Base-by-base conservation (phyloP, 1,140 invertebrate genomes). In the Rhynchophorus ferrugineus region DNA sequence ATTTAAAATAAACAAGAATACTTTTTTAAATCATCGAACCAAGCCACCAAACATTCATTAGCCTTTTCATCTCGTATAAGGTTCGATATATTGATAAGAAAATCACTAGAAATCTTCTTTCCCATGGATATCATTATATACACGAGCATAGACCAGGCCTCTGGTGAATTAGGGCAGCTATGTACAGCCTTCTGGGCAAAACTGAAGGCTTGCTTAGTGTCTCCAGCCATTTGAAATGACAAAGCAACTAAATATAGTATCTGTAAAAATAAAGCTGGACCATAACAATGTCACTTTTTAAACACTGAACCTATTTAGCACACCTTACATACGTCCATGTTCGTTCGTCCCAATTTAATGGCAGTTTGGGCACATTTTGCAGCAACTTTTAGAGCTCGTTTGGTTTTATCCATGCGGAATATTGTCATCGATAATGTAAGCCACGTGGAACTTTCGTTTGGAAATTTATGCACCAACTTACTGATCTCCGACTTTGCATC, bases 151-250 rank as follows among this genome's bases (percentile, higher is more conserved):
- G 54, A 48, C 66, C 66, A 68, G 44, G 57, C 44, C 45, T 66
- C 61, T 9, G 58, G 38, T 13, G 58, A 44, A 52, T 65, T 55
- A 1, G 68, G 68, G 49, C 62, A 61, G 52, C 45, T 64, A 57
- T 68, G 65, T 37, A 68, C 49, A 1, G 64, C 61, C 53, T 64
- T 64, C 51, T 67, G 66, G 0, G 68, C 66, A n/a, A 56, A 45
- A 9, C 61, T 54, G 8, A 63, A 17, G 18, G 65, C 62, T 44
- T 57, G 36, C 45, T 60, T 54, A 6, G 46, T 24, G 35, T 68
- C 57, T 35, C 56, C 58, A 11, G 45, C 49, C 8, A 66, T 38
- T 19, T 61, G 49, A 17, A 50, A 61, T 13, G 59, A 52, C n/a
- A 66, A 43, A 1, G 63, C 54, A 7, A 58, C 57, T 7, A 66